A percentile compares a stretch with the other conserved stretches of the same genome.
Conservation (phyloP, 92 coral and sea anemone species). For the Parazoanthus swiftii region DNA sequence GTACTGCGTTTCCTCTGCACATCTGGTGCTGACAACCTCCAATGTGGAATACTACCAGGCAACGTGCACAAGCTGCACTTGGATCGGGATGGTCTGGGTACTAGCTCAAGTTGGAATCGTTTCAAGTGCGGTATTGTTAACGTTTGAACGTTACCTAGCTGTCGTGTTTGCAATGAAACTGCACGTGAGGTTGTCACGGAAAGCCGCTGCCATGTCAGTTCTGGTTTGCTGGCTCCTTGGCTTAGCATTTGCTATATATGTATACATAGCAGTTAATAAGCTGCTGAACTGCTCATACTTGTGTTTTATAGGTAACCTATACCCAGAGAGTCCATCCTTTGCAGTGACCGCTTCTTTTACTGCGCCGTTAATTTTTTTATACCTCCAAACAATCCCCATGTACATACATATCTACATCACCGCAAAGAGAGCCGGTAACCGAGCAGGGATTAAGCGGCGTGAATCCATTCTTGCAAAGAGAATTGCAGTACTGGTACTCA, state of each 20-base stretch:
- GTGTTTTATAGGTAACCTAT: conserved; percentile 19
- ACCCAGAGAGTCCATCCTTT: conserved; percentile 8
- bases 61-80: neutral
- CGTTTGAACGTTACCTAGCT: conserved; percentile 26
- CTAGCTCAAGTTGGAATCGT: conserved; percentile 14
- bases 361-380: neutral
- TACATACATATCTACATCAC: conserved; percentile 1
- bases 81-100: neutral
- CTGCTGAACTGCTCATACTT: neutral
- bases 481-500: conserved; percentile 29
- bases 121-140: conserved; percentile 2
- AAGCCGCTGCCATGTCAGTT: neutral
- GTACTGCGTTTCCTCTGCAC: conserved; percentile 4
- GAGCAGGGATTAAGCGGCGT: neutral
- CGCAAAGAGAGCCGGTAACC: neutral
- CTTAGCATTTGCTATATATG: neutral
- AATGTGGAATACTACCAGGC: conserved; percentile 1
- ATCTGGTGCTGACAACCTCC: neutral
- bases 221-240: neutral
- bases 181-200: neutral
- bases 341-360: neutral
- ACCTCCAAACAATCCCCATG: neutral
- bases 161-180: neutral
- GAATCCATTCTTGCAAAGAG: conserved; percentile 33
- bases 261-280: neutral